Percentiles rank a stretch among this genome's conserved stretches.
Conservation (phyloP, 2,797 vertebrate genomes). For the Cyprinodon diabolis region DNA sequence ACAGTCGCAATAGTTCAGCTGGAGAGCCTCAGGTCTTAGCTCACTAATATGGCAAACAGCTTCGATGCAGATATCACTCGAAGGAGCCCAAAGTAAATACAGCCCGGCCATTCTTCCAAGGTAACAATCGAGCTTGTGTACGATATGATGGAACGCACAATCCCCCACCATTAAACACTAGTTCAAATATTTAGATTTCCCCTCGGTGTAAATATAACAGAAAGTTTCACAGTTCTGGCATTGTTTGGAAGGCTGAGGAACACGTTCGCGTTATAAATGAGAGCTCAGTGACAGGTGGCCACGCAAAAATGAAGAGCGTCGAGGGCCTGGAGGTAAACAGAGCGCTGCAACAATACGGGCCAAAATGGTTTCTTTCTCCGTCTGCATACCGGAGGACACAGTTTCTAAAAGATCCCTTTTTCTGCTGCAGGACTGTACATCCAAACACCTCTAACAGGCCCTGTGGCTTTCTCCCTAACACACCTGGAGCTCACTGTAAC, state of each 20-base stretch:
- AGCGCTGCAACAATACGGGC: constrained; percentile 51
- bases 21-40: constrained; percentile 74
- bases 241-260: constrained; percentile 74
- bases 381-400: constrained; percentile 18
- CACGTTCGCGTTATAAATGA: constrained; percentile 63
- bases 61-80: constrained; percentile 69
- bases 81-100: constrained; percentile 76
- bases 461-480: background rate
- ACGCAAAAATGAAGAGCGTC: constrained; percentile 57
- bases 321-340: constrained; percentile 66
- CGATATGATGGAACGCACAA: constrained; percentile 70
- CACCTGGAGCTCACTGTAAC: background rate
- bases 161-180: constrained; percentile 62
- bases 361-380: constrained; percentile 8
- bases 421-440: constrained; percentile 4
- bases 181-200: constrained; percentile 84
- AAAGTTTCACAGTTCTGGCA: constrained; percentile 72
- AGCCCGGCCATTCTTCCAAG: constrained; percentile 67
- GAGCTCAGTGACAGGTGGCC: constrained; percentile 73
- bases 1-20: constrained; percentile 75
- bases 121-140: constrained; percentile 81
- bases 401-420: constrained; percentile 3
- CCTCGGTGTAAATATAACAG: constrained; percentile 77
- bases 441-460: constrained; percentile 23
- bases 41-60: constrained; percentile 74